These are phyloP conservation scores for Piprites chloris DNA, from an alignment of 2,113 vertebrate genomes.

Conservation along the genomic window DNA sequence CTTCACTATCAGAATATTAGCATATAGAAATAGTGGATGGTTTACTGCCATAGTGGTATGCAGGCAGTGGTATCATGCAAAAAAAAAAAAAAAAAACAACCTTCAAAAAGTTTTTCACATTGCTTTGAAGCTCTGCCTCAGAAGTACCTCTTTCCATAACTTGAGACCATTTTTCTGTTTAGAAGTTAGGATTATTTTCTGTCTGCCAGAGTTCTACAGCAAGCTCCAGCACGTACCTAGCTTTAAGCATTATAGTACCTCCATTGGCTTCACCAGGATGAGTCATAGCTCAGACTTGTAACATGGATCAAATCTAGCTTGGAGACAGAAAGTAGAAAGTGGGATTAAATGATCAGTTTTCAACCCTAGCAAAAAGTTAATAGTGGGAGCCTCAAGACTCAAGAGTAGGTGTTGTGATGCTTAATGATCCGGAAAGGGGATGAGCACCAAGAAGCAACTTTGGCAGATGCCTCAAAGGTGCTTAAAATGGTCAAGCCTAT, in stretches of 20 bases:
- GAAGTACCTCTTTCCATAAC: not conserved
- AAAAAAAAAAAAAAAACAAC: not conserved
- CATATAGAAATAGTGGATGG: fast-evolving
- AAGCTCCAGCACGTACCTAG: not conserved
- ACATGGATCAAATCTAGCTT: not conserved
- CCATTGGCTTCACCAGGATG: not conserved
- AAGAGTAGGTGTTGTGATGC: not conserved
- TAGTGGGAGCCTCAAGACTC: not conserved
- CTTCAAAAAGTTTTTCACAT: not conserved
- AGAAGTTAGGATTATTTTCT: not conserved
- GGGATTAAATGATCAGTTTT: slow-evolving; percentile 19
- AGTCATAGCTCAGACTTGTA: not conserved
- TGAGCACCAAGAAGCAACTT: not conserved
- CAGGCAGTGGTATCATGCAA: not conserved
- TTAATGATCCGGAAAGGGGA: not conserved
- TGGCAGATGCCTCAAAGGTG: not conserved
- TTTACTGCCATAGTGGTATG: not conserved
- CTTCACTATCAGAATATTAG: not conserved
- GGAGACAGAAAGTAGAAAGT: not conserved
- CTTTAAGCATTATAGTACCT: not conserved
- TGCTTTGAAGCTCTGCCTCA: not conserved
- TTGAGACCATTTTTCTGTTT: not conserved
- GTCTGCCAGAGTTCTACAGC: not conserved
- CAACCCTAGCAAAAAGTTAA: slow-evolving; percentile 6
- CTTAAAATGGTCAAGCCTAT: not conserved